These are phyloP conservation scores for Lates calcarifer DNA, from an alignment of 2,113 vertebrate genomes.

Conservation along the genomic window DNA sequence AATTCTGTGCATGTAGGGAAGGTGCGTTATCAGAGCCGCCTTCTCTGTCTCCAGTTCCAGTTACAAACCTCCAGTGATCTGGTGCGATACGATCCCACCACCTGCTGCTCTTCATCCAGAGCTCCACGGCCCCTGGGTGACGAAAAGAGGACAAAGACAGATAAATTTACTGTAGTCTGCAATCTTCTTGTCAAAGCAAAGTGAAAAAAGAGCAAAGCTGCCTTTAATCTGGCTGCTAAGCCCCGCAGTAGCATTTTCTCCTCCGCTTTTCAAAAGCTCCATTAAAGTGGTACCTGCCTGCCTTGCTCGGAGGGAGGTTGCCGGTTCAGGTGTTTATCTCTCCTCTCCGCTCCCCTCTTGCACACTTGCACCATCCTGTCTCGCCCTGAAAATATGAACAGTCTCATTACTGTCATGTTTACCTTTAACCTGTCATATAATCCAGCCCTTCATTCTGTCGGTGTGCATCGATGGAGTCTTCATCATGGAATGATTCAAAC, in stretches of 20 bases:
- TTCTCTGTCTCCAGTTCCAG: not conserved
- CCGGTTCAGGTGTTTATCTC: conserved; percentile 73
- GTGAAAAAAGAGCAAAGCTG: conserved; percentile 60
- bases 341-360: conserved; percentile 10
- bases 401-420: conserved; percentile 49
- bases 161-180: conserved; percentile 71
- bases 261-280: conserved; percentile 60
- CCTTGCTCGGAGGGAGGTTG: conserved; percentile 73
- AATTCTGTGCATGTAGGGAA: not conserved
- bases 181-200: conserved; percentile 79
- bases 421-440: conserved; percentile 49
- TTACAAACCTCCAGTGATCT: not conserved
- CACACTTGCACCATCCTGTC: not conserved
- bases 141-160: conserved; percentile 67
- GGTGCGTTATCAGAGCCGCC: not conserved
- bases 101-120: conserved; percentile 35
- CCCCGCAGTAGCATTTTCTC: conserved; percentile 56
- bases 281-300: conserved; percentile 70
- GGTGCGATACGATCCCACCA: conserved; percentile 50
- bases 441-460: conserved; percentile 13
- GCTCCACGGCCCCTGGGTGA: conserved; percentile 45
- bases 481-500: conserved; percentile 55
- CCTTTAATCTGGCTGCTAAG: conserved; percentile 78
- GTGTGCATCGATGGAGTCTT: not conserved
- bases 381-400: conserved; percentile 31